A percentile compares a stretch with the other conserved stretches of the same genome.
These are phyloP conservation scores for Hydrozoanthus gracilis DNA, from an alignment of 92 coral and sea anemone species.

Conservation along the genomic window DNA sequence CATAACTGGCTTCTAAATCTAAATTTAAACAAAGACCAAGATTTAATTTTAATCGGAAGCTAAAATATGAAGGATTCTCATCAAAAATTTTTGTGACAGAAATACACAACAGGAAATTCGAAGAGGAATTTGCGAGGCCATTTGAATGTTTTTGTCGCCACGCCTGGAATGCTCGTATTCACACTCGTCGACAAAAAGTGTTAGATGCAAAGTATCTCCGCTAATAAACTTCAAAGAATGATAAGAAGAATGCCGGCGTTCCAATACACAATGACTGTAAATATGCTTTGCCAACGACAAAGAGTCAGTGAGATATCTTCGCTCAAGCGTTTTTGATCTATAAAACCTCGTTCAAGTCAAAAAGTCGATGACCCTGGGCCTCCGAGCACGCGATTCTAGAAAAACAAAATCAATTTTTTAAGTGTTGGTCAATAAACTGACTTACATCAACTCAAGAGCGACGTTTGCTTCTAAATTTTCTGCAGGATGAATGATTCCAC, in stretches of 20 bases:
- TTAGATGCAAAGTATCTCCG: not conserved
- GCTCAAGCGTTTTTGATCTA: not conserved
- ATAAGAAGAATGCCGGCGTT: not conserved
- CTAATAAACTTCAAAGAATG: not conserved
- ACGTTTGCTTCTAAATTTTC: not conserved
- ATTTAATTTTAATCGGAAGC: slow-evolving; percentile 23
- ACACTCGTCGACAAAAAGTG: not conserved
- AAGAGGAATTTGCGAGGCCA: slow-evolving; percentile 15
- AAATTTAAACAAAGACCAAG: not conserved
- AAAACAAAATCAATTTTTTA: not conserved
- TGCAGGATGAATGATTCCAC: not conserved
- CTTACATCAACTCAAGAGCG: not conserved
- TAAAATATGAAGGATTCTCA: not conserved
- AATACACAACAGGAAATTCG: slow-evolving; percentile 24
- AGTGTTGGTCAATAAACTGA: not conserved
- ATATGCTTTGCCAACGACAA: not conserved
- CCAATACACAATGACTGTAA: not conserved
- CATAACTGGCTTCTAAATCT: not conserved
- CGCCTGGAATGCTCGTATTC: not conserved
- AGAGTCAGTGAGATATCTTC: not conserved
- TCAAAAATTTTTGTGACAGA: not conserved
- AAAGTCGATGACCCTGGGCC: not conserved
- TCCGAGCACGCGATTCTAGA: slow-evolving; percentile 22
- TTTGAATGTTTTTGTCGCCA: slow-evolving; percentile 32
- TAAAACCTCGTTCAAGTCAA: not conserved